Evolutionary conservation across 2,888 invertebrate genomes (phyloP), one percentile per base, ranked within the genome.

Genomic region (Melanophora roralis): DNA sequence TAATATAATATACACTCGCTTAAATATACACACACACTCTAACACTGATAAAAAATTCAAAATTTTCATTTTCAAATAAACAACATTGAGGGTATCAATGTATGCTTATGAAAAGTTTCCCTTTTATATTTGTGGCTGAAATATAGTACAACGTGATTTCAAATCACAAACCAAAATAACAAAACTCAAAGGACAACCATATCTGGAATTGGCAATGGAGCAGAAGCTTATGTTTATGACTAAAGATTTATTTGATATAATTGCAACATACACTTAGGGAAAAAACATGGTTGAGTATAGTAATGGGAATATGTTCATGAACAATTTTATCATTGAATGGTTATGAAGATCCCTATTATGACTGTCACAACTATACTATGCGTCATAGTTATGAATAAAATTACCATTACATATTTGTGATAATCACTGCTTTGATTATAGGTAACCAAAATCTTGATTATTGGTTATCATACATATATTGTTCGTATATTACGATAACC

Each of bases 11-110:
- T 40, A 34, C 38, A 38, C 14, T 2, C 14, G n/a, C n/a, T n/a
- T n/a, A n/a, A n/a, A n/a, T n/a, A 21, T 14, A 57, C 1, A 16
- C 27, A 27, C 27, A 21, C 49, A 49, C 12, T 2, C 55, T 27
- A 3, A 6, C n/a, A 59, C 72, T 81, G 81, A 82, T 81, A 79
- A 80, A 83, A 82, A 82, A 83, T 83, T 82, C 79, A 74, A 78
- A 82, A 83, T 82, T 81, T 76, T 78, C 81, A 81, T 82, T 80
- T 73, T 67, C 78, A 82, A 83, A 84, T 83, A 82, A 82, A 84
- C 83, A 78, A 36, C 60, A 47, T 53, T 71, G 57, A 57, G 45
- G 55, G 57, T 55, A 38, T 14, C 34, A 16, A 51, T 43, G 40
- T 38, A 21, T 34, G 16, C 59, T 12, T 34, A 23, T 16, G 80